Conservation (phyloP, 2,888 invertebrate genomes). For the Parapristionchus giblindavisi region DNA sequence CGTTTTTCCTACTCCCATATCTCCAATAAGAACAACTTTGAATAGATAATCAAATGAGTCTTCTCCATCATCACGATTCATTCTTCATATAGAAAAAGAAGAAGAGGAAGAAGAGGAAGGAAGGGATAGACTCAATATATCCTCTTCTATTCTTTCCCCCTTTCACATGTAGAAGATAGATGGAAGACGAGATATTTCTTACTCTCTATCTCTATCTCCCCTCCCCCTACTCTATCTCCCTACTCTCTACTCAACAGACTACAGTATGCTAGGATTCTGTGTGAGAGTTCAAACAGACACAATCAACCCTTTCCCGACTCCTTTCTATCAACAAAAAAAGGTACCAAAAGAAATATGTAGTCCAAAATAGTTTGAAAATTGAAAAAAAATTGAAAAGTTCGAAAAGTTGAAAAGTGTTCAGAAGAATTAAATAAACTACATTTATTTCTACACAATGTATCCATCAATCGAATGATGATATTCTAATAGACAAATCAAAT, state of each 20-base stretch:
- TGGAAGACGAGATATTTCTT: no score
- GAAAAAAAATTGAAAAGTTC: no score
- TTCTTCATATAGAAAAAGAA: not conserved
- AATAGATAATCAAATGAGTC: constrained; percentile 78
- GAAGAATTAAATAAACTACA: not conserved
- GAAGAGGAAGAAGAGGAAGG: not conserved
- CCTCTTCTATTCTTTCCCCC: not conserved
- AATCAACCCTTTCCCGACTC: no score
- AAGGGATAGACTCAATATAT: not conserved
- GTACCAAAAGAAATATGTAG: not conserved
- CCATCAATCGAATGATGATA: not conserved
- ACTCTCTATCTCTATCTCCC: not conserved
- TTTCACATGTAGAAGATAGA: not conserved
- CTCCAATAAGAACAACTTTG: constrained; percentile 68
- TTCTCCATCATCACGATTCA: constrained; percentile 64
- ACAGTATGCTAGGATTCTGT: constrained; percentile 28
- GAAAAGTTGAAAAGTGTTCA: no score
- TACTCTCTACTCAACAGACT: not conserved
- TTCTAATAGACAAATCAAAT: not conserved
- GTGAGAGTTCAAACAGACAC: not conserved
- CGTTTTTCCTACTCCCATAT: constrained; percentile 70
- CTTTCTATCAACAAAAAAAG: not conserved
- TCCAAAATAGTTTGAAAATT: no score
- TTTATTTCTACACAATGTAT: not conserved
- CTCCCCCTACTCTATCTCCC: constrained; percentile 5